These are phyloP conservation scores for Reticulitermes speratus DNA, from an alignment of 1,140 invertebrate species.

Conservation along the genomic window DNA sequence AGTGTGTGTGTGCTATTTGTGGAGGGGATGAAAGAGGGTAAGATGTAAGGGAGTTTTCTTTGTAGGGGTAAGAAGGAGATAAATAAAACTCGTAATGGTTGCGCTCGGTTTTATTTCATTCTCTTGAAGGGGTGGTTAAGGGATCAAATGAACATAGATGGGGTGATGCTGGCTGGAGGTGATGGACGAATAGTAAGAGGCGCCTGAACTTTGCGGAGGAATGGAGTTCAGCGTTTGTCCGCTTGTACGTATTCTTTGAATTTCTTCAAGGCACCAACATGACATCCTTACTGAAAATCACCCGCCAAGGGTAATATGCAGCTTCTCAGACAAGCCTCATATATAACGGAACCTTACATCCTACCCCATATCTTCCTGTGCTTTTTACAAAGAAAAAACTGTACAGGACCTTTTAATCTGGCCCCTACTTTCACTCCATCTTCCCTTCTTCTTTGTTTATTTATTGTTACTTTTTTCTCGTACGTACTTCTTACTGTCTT, in stretches of 20 bases:
- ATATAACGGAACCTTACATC: neutral
- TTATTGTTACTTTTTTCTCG: neutral
- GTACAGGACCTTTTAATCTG: neutral
- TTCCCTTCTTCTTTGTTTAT: neutral
- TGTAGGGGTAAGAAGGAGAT: neutral
- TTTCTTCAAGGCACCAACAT: neutral
- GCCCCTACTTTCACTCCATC: neutral
- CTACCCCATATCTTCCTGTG: neutral
- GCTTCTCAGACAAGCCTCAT: neutral
- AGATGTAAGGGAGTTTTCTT: neutral
- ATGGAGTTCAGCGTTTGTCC: neutral
- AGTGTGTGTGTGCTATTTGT: constrained; percentile 20
- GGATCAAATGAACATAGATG: constrained; percentile 20
- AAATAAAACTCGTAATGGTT: constrained; percentile 28
- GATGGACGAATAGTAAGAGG: neutral
- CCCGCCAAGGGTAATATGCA: neutral
- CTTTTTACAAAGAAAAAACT: neutral
- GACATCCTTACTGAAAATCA: neutral
- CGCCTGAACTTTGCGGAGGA: neutral
- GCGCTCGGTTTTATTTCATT: constrained; percentile 25
- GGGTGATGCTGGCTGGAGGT: constrained; percentile 1
- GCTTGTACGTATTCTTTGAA: neutral
- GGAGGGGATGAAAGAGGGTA: neutral
- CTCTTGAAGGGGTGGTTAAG: neutral
- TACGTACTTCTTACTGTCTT: neutral